phyloP scores from a whole-genome alignment of 1,140 invertebrate genomes.

The Drosophila chauvacae region DNA sequence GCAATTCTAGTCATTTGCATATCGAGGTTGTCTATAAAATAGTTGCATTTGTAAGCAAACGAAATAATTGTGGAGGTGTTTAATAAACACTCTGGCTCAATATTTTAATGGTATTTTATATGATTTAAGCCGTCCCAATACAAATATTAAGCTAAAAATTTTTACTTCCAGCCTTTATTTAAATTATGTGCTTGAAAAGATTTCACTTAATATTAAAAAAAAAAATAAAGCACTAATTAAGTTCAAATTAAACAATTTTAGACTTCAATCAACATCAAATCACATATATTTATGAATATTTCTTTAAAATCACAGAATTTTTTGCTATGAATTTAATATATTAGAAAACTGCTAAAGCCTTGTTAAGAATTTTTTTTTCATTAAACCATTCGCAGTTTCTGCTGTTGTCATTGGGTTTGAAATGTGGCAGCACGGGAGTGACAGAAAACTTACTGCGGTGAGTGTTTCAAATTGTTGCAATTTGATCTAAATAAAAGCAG shows the following conservation, averaged over 20 bases:
- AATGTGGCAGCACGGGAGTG: not conserved
- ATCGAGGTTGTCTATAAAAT: not conserved
- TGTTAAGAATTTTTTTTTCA: not conserved
- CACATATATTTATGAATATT: too few species aligned
- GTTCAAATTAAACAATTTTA: not conserved
- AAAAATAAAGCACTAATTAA: not conserved
- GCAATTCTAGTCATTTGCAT: not conserved
- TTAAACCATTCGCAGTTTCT: slow-evolving; percentile 12
- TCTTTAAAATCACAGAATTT: not conserved
- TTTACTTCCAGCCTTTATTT: too few species aligned
- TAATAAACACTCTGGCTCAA: not conserved
- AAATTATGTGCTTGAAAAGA: not conserved
- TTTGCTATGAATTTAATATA: not conserved
- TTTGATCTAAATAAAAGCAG: slow-evolving; percentile 53
- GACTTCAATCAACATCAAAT: not conserved
- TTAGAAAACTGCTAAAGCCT: not conserved
- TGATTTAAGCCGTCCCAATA: not conserved
- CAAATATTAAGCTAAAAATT: not conserved
- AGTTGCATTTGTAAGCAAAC: not conserved
- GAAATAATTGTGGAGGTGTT: not conserved
- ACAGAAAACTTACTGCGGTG: slow-evolving; percentile 47
- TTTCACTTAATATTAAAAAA: not conserved
- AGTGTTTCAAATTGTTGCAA: slow-evolving; percentile 51
- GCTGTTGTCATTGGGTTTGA: slow-evolving; percentile 7
- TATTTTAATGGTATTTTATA: not conserved